Base-by-base conservation (phyloP, 1,140 invertebrate genomes). In the Phortica variegata region DNA sequence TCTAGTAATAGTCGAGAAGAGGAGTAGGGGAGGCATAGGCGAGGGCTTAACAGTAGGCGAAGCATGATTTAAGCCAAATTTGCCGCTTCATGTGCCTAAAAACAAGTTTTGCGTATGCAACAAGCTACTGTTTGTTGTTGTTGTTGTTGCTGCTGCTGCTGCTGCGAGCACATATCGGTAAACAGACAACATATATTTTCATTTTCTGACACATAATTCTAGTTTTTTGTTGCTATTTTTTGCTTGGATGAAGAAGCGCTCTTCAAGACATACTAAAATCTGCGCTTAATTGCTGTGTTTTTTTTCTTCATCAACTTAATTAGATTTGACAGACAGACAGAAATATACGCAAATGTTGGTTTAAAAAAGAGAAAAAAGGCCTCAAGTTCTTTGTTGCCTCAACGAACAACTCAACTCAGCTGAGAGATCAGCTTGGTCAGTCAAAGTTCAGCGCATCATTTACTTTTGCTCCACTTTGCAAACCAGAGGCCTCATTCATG, bases 151-250 rank as follows among this genome's bases (percentile, higher is more conserved):
- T 36, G 65, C 60, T 60, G 18, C 13, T 15, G 16, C 33, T 51
- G 21, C 53, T 45, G 54, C 47, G 31, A 29, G 43, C 5, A 46
- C 9, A 23, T 10, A 41, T 26, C 16, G 5, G 36, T 12, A 26
- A 32, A 39, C 16, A 26, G 18, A 17, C 18, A 47, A 47, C 49
- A 56, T 60, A 54, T 49, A 65, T 60, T 70, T 70, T 70, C 59
- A 70, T 70, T 70, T 70, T 70, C 65, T 70, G 65, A 70, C 65
- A 70, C 65, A 70, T 70, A 70, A 70, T 63, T 70, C 66, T 60
- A 71, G 56, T 66, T 70, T 65, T 61, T 53, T 50, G 6, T 29
- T 55, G 56, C 54, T 58, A n/a, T n/a, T n/a, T n/a, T n/a, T n/a
- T n/a, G n/a, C n/a, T n/a, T n/a, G n/a, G 43, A 38, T 43, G 44